Evolutionary conservation across 2,888 invertebrate species (phyloP).

Genomic region (Rhamnusium bicolor): DNA sequence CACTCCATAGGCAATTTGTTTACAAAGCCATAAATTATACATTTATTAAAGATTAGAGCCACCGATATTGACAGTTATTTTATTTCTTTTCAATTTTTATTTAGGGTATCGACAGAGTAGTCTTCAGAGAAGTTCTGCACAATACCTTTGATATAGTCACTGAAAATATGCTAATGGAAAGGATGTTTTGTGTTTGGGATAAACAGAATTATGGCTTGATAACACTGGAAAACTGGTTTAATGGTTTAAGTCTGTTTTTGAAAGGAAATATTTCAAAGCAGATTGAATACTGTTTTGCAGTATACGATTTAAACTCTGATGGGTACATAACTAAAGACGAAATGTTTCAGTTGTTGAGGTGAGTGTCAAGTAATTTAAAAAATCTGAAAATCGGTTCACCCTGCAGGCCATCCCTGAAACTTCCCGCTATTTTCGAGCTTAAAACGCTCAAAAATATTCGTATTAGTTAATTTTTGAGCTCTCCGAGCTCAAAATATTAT

Average conservation of each 20-base stretch:
- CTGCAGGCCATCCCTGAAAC: too few species aligned
- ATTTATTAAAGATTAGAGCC: too few species aligned
- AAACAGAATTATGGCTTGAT: constrained; percentile 72
- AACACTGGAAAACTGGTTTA: constrained; percentile 77
- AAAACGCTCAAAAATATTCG: too few species aligned
- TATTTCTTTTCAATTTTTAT: constrained; percentile 31
- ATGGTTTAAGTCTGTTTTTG: constrained; percentile 80
- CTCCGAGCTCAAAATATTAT: too few species aligned
- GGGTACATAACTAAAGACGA: constrained; percentile 82
- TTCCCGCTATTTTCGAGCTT: too few species aligned
- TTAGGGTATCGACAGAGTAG: constrained; percentile 72
- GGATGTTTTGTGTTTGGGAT: constrained; percentile 79
- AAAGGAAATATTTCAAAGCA: constrained; percentile 79
- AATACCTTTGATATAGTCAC: constrained; percentile 80
- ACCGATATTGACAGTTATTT: too few species aligned
- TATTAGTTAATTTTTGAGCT: too few species aligned
- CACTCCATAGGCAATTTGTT: too few species aligned
- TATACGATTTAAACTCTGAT: constrained; percentile 82
- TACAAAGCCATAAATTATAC: too few species aligned
- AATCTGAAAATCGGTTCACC: too few species aligned
- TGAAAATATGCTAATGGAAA: constrained; percentile 80
- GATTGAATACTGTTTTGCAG: constrained; percentile 79
- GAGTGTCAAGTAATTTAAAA: constrained; percentile 34
- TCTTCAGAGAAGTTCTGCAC: constrained; percentile 78
- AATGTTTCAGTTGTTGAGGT: constrained; percentile 80